Conservation (phyloP, 37 sponge, comb jelly and placozoan genomes). For the Petrosia ficiformis region DNA sequence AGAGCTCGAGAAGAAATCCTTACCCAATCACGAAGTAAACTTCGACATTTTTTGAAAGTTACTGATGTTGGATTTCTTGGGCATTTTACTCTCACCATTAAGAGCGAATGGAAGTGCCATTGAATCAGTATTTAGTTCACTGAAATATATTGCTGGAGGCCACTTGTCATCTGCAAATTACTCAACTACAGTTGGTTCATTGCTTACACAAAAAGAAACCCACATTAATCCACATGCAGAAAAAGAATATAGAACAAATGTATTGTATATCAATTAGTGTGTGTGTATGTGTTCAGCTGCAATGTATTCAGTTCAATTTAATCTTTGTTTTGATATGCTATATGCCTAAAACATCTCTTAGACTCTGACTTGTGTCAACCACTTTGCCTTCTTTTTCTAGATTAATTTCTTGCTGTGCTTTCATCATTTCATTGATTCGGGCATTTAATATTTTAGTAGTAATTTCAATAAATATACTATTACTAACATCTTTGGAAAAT, state of each 20-base stretch:
- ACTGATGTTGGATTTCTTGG: no score
- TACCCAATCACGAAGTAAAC: no score
- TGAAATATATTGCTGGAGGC: constrained; percentile 28
- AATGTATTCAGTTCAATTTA: neutral
- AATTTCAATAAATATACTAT: no score
- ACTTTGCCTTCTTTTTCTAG: constrained; percentile 16
- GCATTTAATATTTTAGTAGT: constrained; percentile 3
- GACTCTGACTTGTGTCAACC: constrained; percentile 3
- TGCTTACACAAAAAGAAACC: neutral
- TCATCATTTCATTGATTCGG: constrained; percentile 8
- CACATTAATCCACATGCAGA: neutral
- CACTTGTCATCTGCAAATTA: constrained; percentile 22
- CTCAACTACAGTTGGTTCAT: constrained; percentile 4
- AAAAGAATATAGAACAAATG: neutral
- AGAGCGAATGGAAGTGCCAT: constrained; percentile 7
- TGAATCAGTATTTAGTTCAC: constrained; percentile 17
- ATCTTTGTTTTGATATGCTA: neutral
- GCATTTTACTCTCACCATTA: constrained; percentile 8
- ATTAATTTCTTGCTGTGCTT: constrained; percentile 1
- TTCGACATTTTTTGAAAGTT: no score
- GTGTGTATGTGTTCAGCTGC: neutral
- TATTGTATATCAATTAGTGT: neutral
- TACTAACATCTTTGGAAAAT: no score
- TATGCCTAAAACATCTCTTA: neutral
- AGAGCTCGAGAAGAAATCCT: no score